Conservation (phyloP, 2,797 vertebrate genomes). For the Tolypeutes matacus region DNA sequence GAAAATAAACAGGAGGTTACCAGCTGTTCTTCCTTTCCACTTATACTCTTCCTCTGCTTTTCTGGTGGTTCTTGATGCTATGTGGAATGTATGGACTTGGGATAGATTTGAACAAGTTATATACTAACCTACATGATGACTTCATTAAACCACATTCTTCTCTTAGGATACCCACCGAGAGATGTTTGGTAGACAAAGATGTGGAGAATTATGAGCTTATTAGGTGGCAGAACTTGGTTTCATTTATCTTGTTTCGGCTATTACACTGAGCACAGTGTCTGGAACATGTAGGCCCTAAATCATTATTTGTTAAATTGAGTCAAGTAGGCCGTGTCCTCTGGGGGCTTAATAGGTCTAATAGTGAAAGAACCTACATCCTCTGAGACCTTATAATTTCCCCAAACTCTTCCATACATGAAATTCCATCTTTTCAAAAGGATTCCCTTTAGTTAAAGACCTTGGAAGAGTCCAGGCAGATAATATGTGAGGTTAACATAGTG, state of each 20-base stretch:
- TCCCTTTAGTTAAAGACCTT: not conserved
- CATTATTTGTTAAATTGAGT: conserved; percentile 12
- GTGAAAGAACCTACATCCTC: conserved; percentile 5
- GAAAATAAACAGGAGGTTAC: not conserved
- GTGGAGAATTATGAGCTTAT: not conserved
- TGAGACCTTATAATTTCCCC: not conserved
- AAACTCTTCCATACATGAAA: conserved; percentile 6
- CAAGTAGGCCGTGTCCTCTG: not conserved
- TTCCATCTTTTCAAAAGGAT: not conserved
- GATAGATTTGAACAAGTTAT: not conserved
- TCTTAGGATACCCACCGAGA: not conserved
- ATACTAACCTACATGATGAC: not conserved
- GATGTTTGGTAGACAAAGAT: not conserved
- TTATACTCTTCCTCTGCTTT: not conserved
- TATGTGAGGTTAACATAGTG: not conserved
- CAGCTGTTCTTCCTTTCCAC: not conserved
- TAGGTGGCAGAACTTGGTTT: conserved; percentile 30
- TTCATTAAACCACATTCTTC: conserved; percentile 37
- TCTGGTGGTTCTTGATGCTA: not conserved
- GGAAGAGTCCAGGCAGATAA: not conserved
- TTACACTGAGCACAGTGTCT: not conserved
- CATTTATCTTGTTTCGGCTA: not conserved
- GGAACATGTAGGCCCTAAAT: not conserved
- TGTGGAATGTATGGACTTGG: not conserved
- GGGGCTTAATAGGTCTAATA: not conserved